Percentiles rank a stretch among this genome's conserved stretches.
Conservation (phyloP, 2,888 invertebrate genomes). For the Ectropis crepuscularia region DNA sequence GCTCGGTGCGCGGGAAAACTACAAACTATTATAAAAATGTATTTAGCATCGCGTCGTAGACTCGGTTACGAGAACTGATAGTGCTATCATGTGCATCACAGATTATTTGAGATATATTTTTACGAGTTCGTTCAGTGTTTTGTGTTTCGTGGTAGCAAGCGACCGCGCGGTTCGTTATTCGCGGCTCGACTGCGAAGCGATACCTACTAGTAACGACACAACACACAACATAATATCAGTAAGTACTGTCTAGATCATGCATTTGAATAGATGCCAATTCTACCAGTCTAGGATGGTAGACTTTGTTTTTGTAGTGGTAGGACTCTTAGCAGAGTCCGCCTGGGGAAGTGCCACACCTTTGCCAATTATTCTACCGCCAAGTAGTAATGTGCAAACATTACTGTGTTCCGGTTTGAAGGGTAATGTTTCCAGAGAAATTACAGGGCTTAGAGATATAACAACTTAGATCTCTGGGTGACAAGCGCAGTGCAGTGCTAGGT, state of each 20-base stretch:
- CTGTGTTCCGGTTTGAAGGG: too few species aligned
- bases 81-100: conserved; percentile 61
- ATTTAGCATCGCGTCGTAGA: conserved; percentile 46
- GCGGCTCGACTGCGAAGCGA: conserved; percentile 39
- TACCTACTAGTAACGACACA: conserved; percentile 3
- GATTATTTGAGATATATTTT: conserved; percentile 51
- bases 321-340: too few species aligned
- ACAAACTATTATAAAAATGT: conserved; percentile 46
- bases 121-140: conserved; percentile 37
- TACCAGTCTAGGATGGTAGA: conserved; percentile 1
- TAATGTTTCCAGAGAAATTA: too few species aligned
- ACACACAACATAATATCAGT: conserved; percentile 18
- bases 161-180: conserved; percentile 57
- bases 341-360: too few species aligned
- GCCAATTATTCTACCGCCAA: too few species aligned
- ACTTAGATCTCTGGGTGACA: too few species aligned
- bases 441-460: too few species aligned
- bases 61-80: conserved; percentile 55
- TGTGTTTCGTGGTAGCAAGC: conserved; percentile 47
- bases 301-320: too few species aligned
- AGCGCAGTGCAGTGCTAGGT: too few species aligned
- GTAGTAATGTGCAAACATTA: too few species aligned
- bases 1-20: conserved; percentile 44
- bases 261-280: conserved; percentile 19
- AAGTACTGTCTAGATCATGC: conserved; percentile 13